Conservation (phyloP, 2,113 vertebrate species). For the Sebastes schlegelii region DNA sequence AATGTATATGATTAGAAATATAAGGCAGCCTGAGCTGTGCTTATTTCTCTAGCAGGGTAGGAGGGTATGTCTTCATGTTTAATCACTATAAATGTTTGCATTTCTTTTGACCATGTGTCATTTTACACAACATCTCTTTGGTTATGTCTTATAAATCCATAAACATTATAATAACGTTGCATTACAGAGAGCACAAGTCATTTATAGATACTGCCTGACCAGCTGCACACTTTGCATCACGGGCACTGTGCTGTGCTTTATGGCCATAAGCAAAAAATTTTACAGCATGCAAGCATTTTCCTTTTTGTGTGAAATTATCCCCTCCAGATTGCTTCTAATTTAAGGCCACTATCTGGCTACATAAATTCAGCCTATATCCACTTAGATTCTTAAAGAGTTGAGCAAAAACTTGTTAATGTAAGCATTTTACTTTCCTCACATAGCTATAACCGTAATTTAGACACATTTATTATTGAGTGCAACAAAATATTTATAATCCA, state of each 20-base stretch:
- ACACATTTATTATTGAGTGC: background rate
- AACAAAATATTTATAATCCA: background rate
- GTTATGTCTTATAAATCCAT: conserved; percentile 4
- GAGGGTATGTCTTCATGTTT: background rate
- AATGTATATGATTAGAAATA: conserved; percentile 18
- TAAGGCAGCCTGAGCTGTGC: background rate
- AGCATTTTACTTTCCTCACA: conserved; percentile 36
- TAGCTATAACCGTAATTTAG: conserved; percentile 4
- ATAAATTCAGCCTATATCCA: conserved; percentile 55
- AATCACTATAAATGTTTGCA: background rate
- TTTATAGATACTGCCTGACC: conserved; percentile 51
- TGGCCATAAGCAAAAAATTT: conserved; percentile 63
- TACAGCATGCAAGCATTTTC: conserved; percentile 67
- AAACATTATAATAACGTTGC: background rate
- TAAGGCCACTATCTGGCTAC: conserved; percentile 48
- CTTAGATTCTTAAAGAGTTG: conserved; percentile 48
- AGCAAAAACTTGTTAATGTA: conserved; percentile 32
- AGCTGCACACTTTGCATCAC: conserved; percentile 53
- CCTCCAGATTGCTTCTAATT: conserved; percentile 66
- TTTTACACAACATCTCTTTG: conserved; percentile 23
- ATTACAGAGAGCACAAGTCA: conserved; percentile 25
- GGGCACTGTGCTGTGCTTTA: conserved; percentile 57
- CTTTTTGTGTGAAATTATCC: conserved; percentile 61
- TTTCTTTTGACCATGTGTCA: background rate
- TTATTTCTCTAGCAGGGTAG: background rate